Conservation (phyloP, 2,888 invertebrate genomes). For the Scaptomyza caliginosa region DNA sequence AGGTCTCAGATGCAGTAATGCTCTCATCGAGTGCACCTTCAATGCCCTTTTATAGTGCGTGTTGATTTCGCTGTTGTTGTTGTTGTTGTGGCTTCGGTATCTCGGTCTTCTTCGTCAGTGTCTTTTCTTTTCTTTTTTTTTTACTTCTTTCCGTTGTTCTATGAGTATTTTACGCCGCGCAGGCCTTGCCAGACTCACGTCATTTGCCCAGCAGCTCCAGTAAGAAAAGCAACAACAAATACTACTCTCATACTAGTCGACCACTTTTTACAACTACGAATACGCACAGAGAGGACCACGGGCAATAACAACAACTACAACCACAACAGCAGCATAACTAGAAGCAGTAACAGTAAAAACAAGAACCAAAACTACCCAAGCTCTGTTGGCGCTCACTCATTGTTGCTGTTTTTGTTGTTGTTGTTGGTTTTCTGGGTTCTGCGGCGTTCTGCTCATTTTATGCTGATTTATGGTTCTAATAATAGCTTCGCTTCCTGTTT, state of each 20-base stretch:
- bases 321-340: slow-evolving; percentile 9
- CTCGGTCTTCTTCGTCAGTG: slow-evolving; percentile 48
- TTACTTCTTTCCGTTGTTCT: slow-evolving; percentile 62
- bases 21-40: slow-evolving; percentile 46
- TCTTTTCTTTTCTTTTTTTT: slow-evolving; percentile 29
- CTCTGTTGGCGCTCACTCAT: slow-evolving; percentile 31
- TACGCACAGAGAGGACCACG: slow-evolving; percentile 64
- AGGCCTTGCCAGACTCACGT: slow-evolving; percentile 67
- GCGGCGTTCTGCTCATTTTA: slow-evolving; percentile 81
- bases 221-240: slow-evolving; percentile 37
- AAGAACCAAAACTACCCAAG: slow-evolving; percentile 47
- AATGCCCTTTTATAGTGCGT: slow-evolving; percentile 52
- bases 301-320: slow-evolving; percentile 32
- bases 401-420: slow-evolving; percentile 37
- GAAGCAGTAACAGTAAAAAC: slow-evolving; percentile 22
- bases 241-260: slow-evolving; percentile 48
- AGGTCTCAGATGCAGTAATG: slow-evolving; percentile 44
- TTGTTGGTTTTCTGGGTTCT: slow-evolving; percentile 44
- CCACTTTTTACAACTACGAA: slow-evolving; percentile 50
- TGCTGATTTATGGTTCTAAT: slow-evolving; percentile 83
- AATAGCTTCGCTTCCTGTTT: slow-evolving; percentile 79
- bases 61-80: slow-evolving; percentile 24
- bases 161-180: slow-evolving; percentile 55
- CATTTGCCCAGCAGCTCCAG: slow-evolving; percentile 56
- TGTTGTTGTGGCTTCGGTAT: slow-evolving; percentile 42